Evolutionary conservation across 1,140 invertebrate genomes (phyloP), one percentile per base, ranked within the genome.

Genomic region (Monochamus saltuarius): DNA sequence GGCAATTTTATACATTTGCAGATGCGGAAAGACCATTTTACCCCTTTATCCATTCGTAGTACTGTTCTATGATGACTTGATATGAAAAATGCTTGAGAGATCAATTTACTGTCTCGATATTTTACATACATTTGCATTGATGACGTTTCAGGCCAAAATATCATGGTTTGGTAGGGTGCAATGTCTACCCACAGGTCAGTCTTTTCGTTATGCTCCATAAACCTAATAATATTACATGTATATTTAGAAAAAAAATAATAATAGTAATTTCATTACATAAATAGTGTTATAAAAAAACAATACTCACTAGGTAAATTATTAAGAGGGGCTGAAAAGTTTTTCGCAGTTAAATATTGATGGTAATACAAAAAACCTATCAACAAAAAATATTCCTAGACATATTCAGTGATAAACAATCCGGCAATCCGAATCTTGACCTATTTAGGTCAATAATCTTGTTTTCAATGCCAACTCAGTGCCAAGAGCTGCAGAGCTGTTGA

Each of bases 161-260:
- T 82, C 6, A 85, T 77, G 61, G 83, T 88, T 75, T 91, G 87
- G 49, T 82, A 79, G 1, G 87, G 84, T 3, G 81, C 75, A 22
- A 92, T 77, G 77, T 94, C 90, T 40, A 89, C 84, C 91, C 90
- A 94, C 0, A 92, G 77, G 77, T 94, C 90, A 0, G 89, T 89
- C 39, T 87, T 82, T 70, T 91, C 89, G 69, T 92, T 92, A 67
- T 91, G 86, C 70, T 94, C 90, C 90, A 92, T 92, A 75, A 89
- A 92, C 19, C 89, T 78, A 29, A 29, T 29, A 29, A 29, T 29
- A 6, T 29, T 29, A 6, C 2, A 29, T 13, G 39, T 40, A 40
- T 16, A 40, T 40, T 40, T 7, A 40, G 39, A 2, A 13, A 40
- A 40, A 40, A 40, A 3, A 3, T 16, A 40, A 40, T 13, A 40